Evolutionary conservation across 2,797 vertebrate genomes (phyloP).

Genomic region (Scyliorhinus canicula): DNA sequence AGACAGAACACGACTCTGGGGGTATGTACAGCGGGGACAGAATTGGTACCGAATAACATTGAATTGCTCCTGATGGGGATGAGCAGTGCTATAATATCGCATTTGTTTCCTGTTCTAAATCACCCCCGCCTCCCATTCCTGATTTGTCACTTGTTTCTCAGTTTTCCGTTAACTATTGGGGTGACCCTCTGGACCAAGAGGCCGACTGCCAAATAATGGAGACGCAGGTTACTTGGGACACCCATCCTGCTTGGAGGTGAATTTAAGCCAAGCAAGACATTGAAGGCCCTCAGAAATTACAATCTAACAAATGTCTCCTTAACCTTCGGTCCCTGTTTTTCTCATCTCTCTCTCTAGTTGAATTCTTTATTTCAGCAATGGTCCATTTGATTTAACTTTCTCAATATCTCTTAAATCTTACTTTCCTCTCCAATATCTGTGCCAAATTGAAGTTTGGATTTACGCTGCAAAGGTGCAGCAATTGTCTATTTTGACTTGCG

Average conservation of each 20-base stretch:
- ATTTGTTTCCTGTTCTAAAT: not conserved
- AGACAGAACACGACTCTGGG: slow-evolving; percentile 84
- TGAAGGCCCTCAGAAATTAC: not conserved
- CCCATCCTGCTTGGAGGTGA: not conserved
- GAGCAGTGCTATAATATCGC: not conserved
- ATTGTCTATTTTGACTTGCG: not conserved
- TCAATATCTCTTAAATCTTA: no score
- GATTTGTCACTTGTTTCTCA: not conserved
- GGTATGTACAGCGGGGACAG: slow-evolving; percentile 56
- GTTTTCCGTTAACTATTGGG: not conserved
- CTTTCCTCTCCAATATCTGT: not conserved
- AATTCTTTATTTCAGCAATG: not conserved
- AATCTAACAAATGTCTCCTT: not conserved
- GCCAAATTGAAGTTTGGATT: not conserved
- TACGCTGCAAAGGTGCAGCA: not conserved
- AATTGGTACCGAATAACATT: not conserved
- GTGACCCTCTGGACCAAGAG: not conserved
- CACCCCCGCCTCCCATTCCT: not conserved
- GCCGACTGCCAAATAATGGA: not conserved
- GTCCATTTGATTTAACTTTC: not conserved
- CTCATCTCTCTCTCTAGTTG: no score
- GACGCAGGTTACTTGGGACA: no score
- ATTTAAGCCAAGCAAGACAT: not conserved
- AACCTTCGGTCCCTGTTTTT: not conserved
- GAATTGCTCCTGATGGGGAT: not conserved